These are phyloP conservation scores for Cheilosia scutellata DNA, from an alignment of 2,888 invertebrate species.

Conservation along the genomic window DNA sequence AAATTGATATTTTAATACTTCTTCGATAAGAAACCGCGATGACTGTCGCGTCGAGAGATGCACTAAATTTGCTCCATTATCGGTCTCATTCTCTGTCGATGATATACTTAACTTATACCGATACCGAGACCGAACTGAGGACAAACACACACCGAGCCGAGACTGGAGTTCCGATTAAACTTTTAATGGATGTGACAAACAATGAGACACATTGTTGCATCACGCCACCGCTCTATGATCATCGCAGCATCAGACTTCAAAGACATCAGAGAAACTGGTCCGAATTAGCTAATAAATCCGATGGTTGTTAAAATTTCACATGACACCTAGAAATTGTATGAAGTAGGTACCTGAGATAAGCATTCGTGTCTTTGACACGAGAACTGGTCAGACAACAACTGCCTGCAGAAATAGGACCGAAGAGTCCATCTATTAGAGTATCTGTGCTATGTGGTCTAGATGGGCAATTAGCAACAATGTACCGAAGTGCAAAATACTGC, in stretches of 20 bases:
- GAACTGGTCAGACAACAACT: constrained; percentile 32
- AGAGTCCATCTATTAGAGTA: constrained; percentile 30
- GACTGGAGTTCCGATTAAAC: background rate
- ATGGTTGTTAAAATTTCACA: constrained; percentile 45
- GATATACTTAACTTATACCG: background rate
- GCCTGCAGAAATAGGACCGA: constrained; percentile 2
- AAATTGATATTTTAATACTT: constrained; percentile 49
- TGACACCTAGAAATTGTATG: constrained; percentile 42
- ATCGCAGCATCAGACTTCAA: background rate
- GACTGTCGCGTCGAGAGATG: constrained; percentile 9
- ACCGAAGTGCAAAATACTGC: constrained; percentile 14
- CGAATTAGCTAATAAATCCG: constrained; percentile 4
- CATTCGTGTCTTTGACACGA: constrained; percentile 14
- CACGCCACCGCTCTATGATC: background rate
- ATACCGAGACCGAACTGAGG: background rate
- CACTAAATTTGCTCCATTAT: too few species aligned
- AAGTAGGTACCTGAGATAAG: constrained; percentile 25
- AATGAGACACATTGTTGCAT: constrained; percentile 56
- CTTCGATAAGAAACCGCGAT: constrained; percentile 30
- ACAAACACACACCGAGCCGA: background rate
- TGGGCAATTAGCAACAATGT: constrained; percentile 56
- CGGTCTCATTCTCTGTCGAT: background rate
- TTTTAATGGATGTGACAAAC: constrained; percentile 27
- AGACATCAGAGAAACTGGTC: constrained; percentile 37
- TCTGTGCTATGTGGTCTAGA: constrained; percentile 35